Percentiles rank a stretch among this genome's conserved stretches.
Evolutionary conservation across 2,797 vertebrate genomes (phyloP).

Genomic region (Thalassophryne amazonica): DNA sequence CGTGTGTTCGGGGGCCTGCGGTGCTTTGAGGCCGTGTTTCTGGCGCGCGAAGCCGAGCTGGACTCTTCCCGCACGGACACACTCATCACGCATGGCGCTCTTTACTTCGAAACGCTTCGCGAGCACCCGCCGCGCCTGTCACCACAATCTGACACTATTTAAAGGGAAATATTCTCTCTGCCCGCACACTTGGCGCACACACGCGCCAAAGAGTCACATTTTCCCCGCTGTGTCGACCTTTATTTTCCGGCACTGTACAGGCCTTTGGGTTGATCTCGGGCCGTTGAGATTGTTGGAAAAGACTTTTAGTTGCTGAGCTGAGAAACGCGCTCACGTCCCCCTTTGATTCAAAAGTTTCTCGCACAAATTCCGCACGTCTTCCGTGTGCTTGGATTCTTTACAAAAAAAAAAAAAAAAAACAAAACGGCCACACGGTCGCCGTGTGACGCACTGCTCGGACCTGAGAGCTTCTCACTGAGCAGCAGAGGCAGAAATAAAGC

Average conservation of each 20-base stretch:
- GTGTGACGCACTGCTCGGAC: not conserved
- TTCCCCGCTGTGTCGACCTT: constrained; percentile 31
- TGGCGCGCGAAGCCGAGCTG: constrained; percentile 43
- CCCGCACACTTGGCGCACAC: not conserved
- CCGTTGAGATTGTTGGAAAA: constrained; percentile 37
- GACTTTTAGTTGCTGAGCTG: constrained; percentile 47
- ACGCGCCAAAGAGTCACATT: constrained; percentile 11
- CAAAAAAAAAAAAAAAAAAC: too few relatives aligned
- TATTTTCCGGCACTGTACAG: constrained; percentile 34
- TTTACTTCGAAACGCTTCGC: constrained; percentile 65
- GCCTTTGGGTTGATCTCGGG: constrained; percentile 42
- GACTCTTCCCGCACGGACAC: constrained; percentile 45
- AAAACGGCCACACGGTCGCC: not conserved
- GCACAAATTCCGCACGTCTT: constrained; percentile 18
- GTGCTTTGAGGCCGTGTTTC: constrained; percentile 49
- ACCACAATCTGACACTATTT: constrained; percentile 57
- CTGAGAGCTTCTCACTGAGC: not conserved
- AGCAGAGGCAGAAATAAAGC: constrained; percentile 15
- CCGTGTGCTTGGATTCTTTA: too few relatives aligned
- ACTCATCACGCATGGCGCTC: constrained; percentile 72
- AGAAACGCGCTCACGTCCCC: constrained; percentile 66
- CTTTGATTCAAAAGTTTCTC: constrained; percentile 76
- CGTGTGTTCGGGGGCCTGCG: constrained; percentile 39
- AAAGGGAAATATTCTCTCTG: constrained; percentile 60
- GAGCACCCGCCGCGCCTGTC: constrained; percentile 66